Percentiles rank a stretch among this genome's conserved stretches.
phyloP scores from a whole-genome alignment of 2,888 invertebrate genomes.

The Fragum fragum region DNA sequence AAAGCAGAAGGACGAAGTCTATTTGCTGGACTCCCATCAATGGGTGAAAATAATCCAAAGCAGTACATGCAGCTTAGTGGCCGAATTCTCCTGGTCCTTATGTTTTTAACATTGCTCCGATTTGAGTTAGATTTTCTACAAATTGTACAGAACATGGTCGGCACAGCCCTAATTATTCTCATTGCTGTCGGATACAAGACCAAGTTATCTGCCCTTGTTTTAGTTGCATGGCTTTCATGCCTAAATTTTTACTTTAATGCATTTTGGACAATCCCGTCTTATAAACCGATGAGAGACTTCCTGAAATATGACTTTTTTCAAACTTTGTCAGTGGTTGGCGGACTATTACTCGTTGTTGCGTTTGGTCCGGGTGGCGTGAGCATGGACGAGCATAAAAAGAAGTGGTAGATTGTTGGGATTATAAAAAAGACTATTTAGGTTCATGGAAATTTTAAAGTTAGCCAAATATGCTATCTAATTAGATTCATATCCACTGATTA shows the following conservation, averaged over 20 bases:
- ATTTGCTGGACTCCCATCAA: constrained; percentile 94
- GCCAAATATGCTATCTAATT: constrained; percentile 4
- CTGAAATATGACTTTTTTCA: constrained; percentile 99
- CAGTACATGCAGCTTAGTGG: constrained; percentile 98
- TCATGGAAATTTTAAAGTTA: constrained; percentile 16
- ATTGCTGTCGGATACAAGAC: constrained; percentile 99
- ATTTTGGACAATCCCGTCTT: constrained; percentile 98
- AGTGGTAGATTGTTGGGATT: constrained; percentile 90
- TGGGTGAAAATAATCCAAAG: constrained; percentile 94
- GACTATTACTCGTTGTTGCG: constrained; percentile 98
- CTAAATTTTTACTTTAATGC: constrained; percentile 99
- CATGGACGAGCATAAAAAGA: constrained; percentile 99
- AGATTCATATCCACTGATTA: too few relatives aligned
- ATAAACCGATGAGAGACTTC: constrained; percentile 99
- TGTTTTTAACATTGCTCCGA: constrained; percentile 98
- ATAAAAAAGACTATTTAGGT: constrained; percentile 1
- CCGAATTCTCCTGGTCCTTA: constrained; percentile 97
- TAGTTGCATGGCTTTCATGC: constrained; percentile 95
- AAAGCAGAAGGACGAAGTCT: constrained; percentile 96
- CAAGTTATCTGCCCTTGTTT: constrained; percentile 97
- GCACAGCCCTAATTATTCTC: constrained; percentile 96
- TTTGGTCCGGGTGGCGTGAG: constrained; percentile 97
- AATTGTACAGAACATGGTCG: constrained; percentile 96
- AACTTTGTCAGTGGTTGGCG: constrained; percentile 99
- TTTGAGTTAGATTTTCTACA: constrained; percentile 95